A percentile compares a stretch with the other conserved stretches of the same genome.
Conservation (phyloP, 2,113 vertebrate genomes). For the Pardalotus punctatus region DNA sequence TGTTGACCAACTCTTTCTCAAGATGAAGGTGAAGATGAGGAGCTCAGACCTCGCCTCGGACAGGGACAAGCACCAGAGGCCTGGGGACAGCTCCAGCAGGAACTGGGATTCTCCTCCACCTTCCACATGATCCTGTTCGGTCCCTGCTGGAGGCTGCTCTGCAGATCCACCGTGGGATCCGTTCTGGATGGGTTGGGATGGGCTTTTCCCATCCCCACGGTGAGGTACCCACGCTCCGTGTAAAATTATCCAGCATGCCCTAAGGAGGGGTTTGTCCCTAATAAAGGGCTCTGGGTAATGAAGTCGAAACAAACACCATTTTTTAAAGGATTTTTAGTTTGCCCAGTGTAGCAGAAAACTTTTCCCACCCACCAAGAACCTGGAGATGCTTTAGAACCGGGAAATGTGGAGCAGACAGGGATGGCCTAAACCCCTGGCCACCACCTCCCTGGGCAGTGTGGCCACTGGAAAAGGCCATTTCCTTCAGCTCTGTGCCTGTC, state of each 20-base stretch:
- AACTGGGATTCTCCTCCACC: neutral
- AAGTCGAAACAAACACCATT: neutral
- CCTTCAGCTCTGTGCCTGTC: neutral
- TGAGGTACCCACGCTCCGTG: accelerated
- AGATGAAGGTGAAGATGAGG: neutral
- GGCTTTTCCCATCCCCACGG: accelerated
- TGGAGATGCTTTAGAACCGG: accelerated
- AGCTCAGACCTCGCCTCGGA: accelerated
- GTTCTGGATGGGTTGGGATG: accelerated
- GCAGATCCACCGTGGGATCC: accelerated
- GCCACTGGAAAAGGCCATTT: neutral
- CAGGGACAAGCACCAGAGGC: accelerated
- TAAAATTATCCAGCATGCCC: accelerated
- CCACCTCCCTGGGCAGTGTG: neutral
- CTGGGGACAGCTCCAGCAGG: accelerated
- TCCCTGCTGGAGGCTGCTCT: accelerated
- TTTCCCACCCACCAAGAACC: neutral
- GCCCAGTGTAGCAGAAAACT: neutral
- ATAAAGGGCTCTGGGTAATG: neutral
- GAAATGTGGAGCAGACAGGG: neutral
- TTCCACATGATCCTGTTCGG: accelerated
- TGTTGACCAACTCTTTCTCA: too few relatives aligned
- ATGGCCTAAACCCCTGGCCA: neutral
- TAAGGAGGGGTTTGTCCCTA: neutral
- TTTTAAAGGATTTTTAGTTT: neutral